phyloP scores from a whole-genome alignment of 2,113 vertebrate genomes.

The Xiphorhynchus elegans region DNA sequence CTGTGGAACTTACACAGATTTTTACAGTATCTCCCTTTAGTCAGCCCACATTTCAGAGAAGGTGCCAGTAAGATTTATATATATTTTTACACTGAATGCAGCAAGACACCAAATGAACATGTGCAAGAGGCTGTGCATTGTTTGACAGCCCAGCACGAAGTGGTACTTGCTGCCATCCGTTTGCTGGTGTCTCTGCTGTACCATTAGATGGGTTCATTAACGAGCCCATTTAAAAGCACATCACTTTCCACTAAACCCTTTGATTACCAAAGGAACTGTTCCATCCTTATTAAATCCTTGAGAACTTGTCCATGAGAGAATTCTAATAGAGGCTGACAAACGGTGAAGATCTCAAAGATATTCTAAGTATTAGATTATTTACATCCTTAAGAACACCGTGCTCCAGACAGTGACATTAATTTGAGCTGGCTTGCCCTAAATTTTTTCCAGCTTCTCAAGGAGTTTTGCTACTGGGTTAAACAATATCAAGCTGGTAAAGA shows the following conservation, averaged over 20 bases:
- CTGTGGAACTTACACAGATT: background rate
- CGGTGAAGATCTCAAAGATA: conserved; percentile 27
- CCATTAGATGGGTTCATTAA: background rate
- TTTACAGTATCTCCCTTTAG: background rate
- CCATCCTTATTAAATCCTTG: background rate
- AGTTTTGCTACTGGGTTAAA: conserved; percentile 19
- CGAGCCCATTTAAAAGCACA: background rate
- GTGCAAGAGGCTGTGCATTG: background rate
- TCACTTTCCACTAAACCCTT: background rate
- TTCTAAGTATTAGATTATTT: conserved; percentile 47
- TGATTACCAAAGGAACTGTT: background rate
- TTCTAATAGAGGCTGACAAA: conserved; percentile 24
- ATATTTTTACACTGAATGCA: background rate
- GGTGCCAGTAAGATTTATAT: background rate
- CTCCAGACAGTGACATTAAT: conserved; percentile 51
- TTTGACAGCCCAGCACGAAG: background rate
- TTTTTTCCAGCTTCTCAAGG: conserved; percentile 32
- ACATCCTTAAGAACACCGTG: conserved; percentile 3
- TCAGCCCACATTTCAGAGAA: background rate
- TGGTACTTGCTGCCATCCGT: background rate
- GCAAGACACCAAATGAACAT: background rate
- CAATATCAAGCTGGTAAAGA: background rate
- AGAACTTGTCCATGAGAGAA: background rate
- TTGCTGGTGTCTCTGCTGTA: background rate
- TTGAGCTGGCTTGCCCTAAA: background rate